Evolutionary conservation across 2,888 invertebrate genomes (phyloP).

Genomic region (Drosophila mayaguana): DNA sequence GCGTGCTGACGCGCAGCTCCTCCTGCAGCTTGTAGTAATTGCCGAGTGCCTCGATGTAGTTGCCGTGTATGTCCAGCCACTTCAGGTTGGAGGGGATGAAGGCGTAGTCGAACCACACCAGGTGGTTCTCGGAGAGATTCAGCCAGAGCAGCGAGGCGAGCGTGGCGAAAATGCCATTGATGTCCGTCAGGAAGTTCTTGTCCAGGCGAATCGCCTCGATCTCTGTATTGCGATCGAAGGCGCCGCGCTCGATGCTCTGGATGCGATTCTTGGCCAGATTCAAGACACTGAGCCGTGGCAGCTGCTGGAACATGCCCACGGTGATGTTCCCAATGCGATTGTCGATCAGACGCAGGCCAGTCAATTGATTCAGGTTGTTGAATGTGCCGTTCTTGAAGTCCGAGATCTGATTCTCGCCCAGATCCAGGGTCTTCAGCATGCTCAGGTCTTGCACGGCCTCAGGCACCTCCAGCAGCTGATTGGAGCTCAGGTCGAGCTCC

Average conservation of each 20-base stretch:
- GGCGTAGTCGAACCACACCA: slow-evolving; percentile 97
- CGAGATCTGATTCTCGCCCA: slow-evolving; percentile 96
- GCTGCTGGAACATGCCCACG: slow-evolving; percentile 94
- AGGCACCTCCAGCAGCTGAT: slow-evolving; percentile 92
- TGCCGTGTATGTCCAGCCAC: slow-evolving; percentile 96
- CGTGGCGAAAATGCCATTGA: slow-evolving; percentile 95
- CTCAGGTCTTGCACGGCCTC: slow-evolving; percentile 92
- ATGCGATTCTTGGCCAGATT: slow-evolving; percentile 96
- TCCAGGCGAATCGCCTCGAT: slow-evolving; percentile 95
- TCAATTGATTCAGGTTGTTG: slow-evolving; percentile 93
- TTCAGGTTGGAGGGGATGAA: slow-evolving; percentile 95
- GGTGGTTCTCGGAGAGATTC: slow-evolving; percentile 95
- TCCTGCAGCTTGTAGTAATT: slow-evolving; percentile 95
- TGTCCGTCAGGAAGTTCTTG: slow-evolving; percentile 94
- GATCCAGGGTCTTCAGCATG: slow-evolving; percentile 94
- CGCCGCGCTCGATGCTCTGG: slow-evolving; percentile 92
- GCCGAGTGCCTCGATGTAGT: slow-evolving; percentile 93
- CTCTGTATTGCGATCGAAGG: slow-evolving; percentile 92
- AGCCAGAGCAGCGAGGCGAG: slow-evolving; percentile 94
- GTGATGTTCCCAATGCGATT: slow-evolving; percentile 95
- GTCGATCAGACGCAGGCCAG: slow-evolving; percentile 94
- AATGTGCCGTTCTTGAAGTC: slow-evolving; percentile 94
- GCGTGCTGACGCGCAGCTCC: slow-evolving; percentile 92
- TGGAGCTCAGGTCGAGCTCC: slow-evolving; percentile 95
- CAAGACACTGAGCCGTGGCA: slow-evolving; percentile 93